phyloP scores from a whole-genome alignment of 2,888 invertebrate genomes.

The Tetranychus piercei region DNA sequence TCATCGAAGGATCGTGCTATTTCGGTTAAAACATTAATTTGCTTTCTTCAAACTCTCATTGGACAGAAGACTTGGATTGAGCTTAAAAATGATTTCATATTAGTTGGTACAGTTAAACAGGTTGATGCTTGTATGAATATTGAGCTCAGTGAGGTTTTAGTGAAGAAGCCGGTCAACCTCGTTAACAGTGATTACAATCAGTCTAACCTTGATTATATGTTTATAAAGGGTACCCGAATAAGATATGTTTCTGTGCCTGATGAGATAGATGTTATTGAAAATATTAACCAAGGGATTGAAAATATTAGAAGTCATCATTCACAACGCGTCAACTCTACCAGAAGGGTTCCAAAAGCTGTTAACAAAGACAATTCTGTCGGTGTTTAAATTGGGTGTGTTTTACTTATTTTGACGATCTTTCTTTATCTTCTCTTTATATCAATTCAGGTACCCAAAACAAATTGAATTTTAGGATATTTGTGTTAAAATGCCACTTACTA shows the following conservation, averaged over 20 bases:
- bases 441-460: neutral
- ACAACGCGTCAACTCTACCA: neutral
- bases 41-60: constrained; percentile 21
- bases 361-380: constrained; percentile 1
- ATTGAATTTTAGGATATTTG: neutral
- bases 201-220: constrained; percentile 20
- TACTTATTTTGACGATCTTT: neutral
- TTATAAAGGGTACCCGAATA: constrained; percentile 21
- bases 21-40: constrained; percentile 21
- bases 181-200: neutral
- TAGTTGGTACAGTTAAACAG: constrained; percentile 16
- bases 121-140: constrained; percentile 23
- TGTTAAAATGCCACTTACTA: neutral
- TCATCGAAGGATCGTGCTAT: constrained; percentile 19
- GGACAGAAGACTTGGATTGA: constrained; percentile 18
- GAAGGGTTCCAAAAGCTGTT: constrained; percentile 2
- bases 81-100: constrained; percentile 18
- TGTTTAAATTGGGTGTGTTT: neutral
- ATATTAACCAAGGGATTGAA: constrained; percentile 15
- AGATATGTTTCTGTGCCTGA: constrained; percentile 21
- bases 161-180: constrained; percentile 1
- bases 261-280: constrained; percentile 16
- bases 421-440: neutral
- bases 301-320: neutral
- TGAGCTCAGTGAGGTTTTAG: constrained; percentile 16